Conservation (phyloP, 1,140 invertebrate species). For the Aphaenogaster floridana region DNA sequence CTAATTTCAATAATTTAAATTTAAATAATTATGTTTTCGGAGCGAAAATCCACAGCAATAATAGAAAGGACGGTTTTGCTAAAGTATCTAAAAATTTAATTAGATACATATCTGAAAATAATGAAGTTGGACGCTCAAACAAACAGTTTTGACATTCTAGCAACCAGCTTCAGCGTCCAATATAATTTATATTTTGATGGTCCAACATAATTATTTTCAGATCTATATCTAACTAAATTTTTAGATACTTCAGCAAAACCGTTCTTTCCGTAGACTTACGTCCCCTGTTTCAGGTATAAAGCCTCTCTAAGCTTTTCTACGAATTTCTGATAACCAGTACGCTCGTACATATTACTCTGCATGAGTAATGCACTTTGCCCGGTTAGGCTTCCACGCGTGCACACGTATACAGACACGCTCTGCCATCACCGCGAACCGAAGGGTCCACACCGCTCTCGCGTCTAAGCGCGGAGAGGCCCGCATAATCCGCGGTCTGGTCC, state of each 20-base stretch:
- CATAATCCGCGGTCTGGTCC: conserved; percentile 77
- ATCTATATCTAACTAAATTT: too few species aligned
- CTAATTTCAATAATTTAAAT: neutral
- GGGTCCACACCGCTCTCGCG: neutral
- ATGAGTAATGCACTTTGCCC: conserved; percentile 71
- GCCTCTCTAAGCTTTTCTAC: conserved; percentile 60
- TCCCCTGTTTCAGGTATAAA: conserved; percentile 43
- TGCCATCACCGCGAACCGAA: conserved; percentile 17
- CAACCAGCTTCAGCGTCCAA: too few species aligned
- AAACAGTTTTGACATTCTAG: too few species aligned
- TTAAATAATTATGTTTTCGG: neutral
- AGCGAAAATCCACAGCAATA: conserved; percentile 39
- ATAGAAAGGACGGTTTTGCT: neutral
- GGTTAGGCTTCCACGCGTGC: conserved; percentile 64
- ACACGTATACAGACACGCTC: neutral
- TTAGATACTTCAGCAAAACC: too few species aligned
- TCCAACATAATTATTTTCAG: too few species aligned
- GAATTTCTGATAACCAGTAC: conserved; percentile 68
- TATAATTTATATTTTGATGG: too few species aligned
- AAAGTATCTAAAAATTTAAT: too few species aligned
- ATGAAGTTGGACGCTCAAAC: too few species aligned
- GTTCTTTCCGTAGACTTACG: conserved; percentile 6
- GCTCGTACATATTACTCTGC: conserved; percentile 48
- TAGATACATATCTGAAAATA: too few species aligned
- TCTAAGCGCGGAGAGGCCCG: conserved; percentile 64